Base-by-base conservation (phyloP, 2,888 invertebrate genomes). In the Hypomecis atomaria region DNA sequence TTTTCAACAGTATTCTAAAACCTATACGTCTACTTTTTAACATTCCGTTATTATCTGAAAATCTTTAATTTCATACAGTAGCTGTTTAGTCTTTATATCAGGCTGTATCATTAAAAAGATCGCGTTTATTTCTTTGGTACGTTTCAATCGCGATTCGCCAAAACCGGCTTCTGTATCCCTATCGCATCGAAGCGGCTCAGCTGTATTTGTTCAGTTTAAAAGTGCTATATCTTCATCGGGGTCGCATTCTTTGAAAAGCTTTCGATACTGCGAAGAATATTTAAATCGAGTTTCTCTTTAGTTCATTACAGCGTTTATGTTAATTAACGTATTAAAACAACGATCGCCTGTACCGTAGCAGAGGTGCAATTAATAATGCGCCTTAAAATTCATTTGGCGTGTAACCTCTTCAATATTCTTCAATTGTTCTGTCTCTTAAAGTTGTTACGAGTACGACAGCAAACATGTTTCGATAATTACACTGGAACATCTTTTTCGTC, bases 101-200 rank as follows among this genome's bases (percentile, higher is more conserved):
- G 23, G 23, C 23, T 23, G 23, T 23, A 37, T 37, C 8, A 49
- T 76, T 80, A 73, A 72, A 78, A 74, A 74, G 77, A 85, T 86
- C 83, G 76, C 71, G 59, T 66, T 69, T 65, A 65, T 65, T 73
- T 73, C 70, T 67, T 72, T 67, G 73, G 80, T 84, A 89, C 83
- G 81, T 86, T 88, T 89, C 85, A 88, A 90, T 89, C 88, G 84
- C 78, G 83, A 86, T 85, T 81, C 73, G 75, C 78, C 75, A 76
- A 82, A 84, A 86, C 87, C 83, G 84, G 87, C 82, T 84, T 73
- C 85, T 76, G 83, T 78, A 75, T 82, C 74, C 78, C 75, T 81
- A 84, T 83, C 70, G 65, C 70, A 86, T 84, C 83, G 77, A 48
- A 65, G 59, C 68, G 68, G 72, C 71, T 74, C 73, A 38, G 45